Percentiles rank a stretch among this genome's conserved stretches.
Conservation (phyloP, 2,797 vertebrate genomes). For the Menidia menidia region DNA sequence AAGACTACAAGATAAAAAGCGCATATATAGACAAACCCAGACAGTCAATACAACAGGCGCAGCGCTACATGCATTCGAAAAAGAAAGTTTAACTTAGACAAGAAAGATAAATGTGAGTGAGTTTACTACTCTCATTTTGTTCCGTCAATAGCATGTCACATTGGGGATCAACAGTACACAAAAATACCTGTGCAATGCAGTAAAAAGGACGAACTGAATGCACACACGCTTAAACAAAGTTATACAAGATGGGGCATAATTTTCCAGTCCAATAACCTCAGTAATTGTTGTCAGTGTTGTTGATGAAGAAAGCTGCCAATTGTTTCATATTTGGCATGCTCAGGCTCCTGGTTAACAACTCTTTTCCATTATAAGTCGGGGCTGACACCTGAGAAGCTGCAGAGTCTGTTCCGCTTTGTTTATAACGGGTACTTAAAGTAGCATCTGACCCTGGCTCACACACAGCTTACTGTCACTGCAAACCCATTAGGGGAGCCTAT, state of each 20-base stretch:
- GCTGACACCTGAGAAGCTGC: slow-evolving; percentile 42
- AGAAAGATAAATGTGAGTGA: slow-evolving; percentile 28
- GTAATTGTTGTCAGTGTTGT: slow-evolving; percentile 53
- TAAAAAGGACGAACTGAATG: slow-evolving; percentile 17
- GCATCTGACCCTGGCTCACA: slow-evolving; percentile 46
- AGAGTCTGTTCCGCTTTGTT: slow-evolving; percentile 36
- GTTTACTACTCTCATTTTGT: slow-evolving; percentile 45
- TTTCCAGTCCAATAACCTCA: slow-evolving; percentile 55
- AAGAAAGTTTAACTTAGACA: slow-evolving; percentile 29
- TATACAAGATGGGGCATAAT: slow-evolving; percentile 46
- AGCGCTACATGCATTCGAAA: slow-evolving; percentile 19
- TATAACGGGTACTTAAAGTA: slow-evolving; percentile 47
- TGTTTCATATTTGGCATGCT: slow-evolving; percentile 31
- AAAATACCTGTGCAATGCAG: slow-evolving; percentile 20
- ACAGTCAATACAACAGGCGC: slow-evolving; percentile 39
- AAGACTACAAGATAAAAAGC: slow-evolving; percentile 70
- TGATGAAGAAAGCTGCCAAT: slow-evolving; percentile 54
- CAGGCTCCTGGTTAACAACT: slow-evolving; percentile 52
- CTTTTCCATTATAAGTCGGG: slow-evolving; percentile 63
- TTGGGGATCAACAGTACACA: slow-evolving; percentile 34
- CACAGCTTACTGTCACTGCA: slow-evolving; percentile 53
- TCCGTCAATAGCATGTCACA: slow-evolving; percentile 54
- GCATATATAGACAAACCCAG: slow-evolving; percentile 56
- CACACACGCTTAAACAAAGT: slow-evolving; percentile 1
- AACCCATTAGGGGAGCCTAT: slow-evolving; percentile 61